phyloP scores from a whole-genome alignment of 1,140 invertebrate genomes.

The Scaptomyza pallida region DNA sequence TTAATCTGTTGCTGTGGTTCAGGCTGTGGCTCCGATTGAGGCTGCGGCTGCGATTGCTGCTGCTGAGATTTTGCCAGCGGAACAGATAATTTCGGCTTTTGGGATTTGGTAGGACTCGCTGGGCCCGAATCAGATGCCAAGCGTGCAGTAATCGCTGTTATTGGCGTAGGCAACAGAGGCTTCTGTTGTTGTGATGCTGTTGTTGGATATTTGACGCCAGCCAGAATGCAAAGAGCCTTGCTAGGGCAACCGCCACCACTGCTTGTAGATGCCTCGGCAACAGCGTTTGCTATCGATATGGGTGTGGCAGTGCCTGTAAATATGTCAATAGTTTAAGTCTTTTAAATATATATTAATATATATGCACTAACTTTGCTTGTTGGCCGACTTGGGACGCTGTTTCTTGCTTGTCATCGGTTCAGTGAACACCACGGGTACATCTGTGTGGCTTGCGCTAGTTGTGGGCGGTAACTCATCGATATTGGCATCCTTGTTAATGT shows the following conservation, averaged over 20 bases:
- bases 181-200: constrained; percentile 6
- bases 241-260: constrained; percentile 1
- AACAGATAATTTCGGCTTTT: background rate
- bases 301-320: constrained; percentile 65
- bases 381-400: constrained; percentile 68
- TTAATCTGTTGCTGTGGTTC: background rate
- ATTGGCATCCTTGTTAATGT: background rate
- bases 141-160: constrained; percentile 38
- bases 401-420: constrained; percentile 35
- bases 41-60: background rate
- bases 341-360: background rate
- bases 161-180: constrained; percentile 24
- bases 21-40: background rate
- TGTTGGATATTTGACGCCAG: constrained; percentile 2
- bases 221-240: constrained; percentile 43
- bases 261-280: constrained; percentile 53
- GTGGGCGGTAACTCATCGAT: constrained; percentile 12
- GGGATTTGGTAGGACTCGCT: constrained; percentile 3
- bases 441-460: constrained; percentile 11
- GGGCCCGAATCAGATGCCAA: constrained; percentile 14
- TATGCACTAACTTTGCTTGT: constrained; percentile 65
- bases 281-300: constrained; percentile 68
- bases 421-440: constrained; percentile 43
- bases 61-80: background rate
- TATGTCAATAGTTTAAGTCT: background rate